Evolutionary conservation across 2,797 vertebrate genomes (phyloP), one percentile per base, ranked within the genome.

Genomic region (Hipposideros larvatus): DNA sequence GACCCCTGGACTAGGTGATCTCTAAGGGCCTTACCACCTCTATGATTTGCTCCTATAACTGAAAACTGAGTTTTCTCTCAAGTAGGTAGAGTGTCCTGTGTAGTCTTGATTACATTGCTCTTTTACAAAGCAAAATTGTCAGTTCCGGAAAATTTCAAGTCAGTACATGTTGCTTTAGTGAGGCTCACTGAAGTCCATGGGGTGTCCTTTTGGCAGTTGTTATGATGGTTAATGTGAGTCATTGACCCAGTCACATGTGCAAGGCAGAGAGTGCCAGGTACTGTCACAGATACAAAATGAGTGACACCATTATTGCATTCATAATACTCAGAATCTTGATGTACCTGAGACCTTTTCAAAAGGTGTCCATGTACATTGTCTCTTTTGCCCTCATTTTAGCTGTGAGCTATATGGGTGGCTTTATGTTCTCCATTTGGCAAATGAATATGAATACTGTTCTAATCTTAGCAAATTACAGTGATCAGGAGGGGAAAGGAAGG

Each of bases 381-480:
- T 88, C 65, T 82, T 28, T 80, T 80, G 55, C 51, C 21, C 51
- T 95, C 77, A 53, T 53, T 65, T 87, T 83, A 92, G 65, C 77
- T 77, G 19, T 80, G 91, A 82, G 24, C 34, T 65, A 37, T 5
- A 37, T 57, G 11, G 28, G 51, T 78, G 57, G 26, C 73, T 80
- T 55, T 55, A 24, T 71, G 46, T 75, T 86, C 31, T 66, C 65
- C 41, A 7, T 46, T 82, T 92, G 43, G 51, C 74, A 90, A 68
- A 24, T 68, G 34, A 63, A n/a, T 77, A 31, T 65, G 83, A 84
- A 65, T n/a, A 92, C 41, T 80, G 34, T 75, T 94, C 5, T 5
- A 82, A 70, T 91, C 61, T 84, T 59, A 83, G 65, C 18, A 16
- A 90, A 59, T 90, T 96, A 37, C 80, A 84, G 0, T 94, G 53